Evolutionary conservation across 2,888 invertebrate species (phyloP), one percentile per base, ranked within the genome.

Genomic region (Phaedon cochleariae): DNA sequence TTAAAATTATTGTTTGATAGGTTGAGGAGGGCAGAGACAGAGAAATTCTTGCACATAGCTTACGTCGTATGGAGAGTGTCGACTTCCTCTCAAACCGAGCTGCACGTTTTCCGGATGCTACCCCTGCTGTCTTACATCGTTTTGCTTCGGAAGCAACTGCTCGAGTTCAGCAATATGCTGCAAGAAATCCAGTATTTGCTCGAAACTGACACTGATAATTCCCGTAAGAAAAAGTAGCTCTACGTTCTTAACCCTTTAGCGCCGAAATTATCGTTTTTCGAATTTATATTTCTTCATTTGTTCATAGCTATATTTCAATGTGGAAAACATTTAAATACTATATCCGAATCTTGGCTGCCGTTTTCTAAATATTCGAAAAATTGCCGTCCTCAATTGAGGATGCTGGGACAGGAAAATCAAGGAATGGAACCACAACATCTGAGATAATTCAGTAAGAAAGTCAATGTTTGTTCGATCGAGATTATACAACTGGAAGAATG

Each of bases 101-200:
- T 69, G 20, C 67, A 83, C 18, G 77, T 82, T 51, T 68, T 84
- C 6, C 72, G 76, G 1, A 69, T 84, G 20, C 64, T 85, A 37
- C 85, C 86, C 0, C 69, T 80, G 41, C 65, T 86, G 26, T 75
- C 81, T 52, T 80, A 84, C 18, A 70, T 83, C 3, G 72, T 85
- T 15, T 71, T 85, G 64, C 54, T 80, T 9, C 75, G 80, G 18
- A 80, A 80, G 48, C 81, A 84, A 58, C 74, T 84, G 48, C 76
- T 78, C 45, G 85, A 85, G 73, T 82, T 81, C 9, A 81, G 83
- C 29, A 74, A 80, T n/a, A 74, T 85, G 22, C 73, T 86, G 15
- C 80, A 83, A 46, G 84, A 85, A 76, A 76, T 86, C 31, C 81
- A 78, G 51, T 76, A 72, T 62, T 69, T 74, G 51, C 64, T 77